Percentiles rank a stretch among this genome's conserved stretches.
Conservation (phyloP, 2,888 invertebrate genomes). For the Hypena proboscidalis region DNA sequence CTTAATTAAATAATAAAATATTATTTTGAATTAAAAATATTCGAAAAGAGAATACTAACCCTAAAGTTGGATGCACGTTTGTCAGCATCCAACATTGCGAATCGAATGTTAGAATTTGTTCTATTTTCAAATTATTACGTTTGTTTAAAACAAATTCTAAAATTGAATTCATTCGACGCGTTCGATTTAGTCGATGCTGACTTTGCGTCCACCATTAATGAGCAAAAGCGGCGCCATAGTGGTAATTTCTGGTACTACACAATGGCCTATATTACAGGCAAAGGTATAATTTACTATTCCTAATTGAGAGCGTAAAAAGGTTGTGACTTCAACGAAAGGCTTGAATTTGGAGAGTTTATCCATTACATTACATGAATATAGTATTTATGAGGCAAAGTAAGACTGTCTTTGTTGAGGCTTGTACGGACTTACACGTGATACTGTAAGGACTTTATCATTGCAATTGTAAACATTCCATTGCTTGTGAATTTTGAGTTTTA, state of each 20-base stretch:
- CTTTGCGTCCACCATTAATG: too few relatives aligned
- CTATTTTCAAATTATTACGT: too few relatives aligned
- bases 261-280: constrained; percentile 5
- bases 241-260: not conserved
- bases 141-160: not conserved
- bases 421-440: constrained; percentile 66
- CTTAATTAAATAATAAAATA: too few relatives aligned
- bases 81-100: too few relatives aligned
- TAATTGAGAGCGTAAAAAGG: constrained; percentile 26
- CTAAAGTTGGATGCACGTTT: too few relatives aligned
- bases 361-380: constrained; percentile 23
- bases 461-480: constrained; percentile 84
- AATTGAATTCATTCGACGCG: not conserved
- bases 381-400: constrained; percentile 49
- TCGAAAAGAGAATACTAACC: too few relatives aligned
- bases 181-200: too few relatives aligned
- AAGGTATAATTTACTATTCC: constrained; percentile 18
- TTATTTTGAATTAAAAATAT: too few relatives aligned
- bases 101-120: too few relatives aligned
- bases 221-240: not conserved
- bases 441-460: constrained; percentile 74
- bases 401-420: constrained; percentile 61
- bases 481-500: constrained; percentile 74
- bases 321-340: constrained; percentile 54
- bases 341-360: constrained; percentile 48